A percentile compares a stretch with the other conserved stretches of the same genome.
Evolutionary conservation across 2,888 invertebrate species (phyloP).

Genomic region (Apodemia duryi): DNA sequence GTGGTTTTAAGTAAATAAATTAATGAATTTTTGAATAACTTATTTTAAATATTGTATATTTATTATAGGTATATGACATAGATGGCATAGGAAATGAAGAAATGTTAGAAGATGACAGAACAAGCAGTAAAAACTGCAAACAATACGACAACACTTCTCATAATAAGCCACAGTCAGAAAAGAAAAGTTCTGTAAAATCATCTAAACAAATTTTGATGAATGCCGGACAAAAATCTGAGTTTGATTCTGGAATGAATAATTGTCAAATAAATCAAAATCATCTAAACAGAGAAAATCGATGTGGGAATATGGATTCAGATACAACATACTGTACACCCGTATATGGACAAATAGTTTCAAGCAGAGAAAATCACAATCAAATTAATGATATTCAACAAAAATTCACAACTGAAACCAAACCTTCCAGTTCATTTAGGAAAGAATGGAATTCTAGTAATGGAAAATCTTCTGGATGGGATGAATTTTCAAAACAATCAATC

Average conservation of each 20-base stretch:
- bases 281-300: conserved; percentile 47
- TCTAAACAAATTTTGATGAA: conserved; percentile 72
- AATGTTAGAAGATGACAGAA: conserved; percentile 56
- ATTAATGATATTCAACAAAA: conserved; percentile 73
- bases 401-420: conserved; percentile 58
- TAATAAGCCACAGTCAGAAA: conserved; percentile 41
- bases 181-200: conserved; percentile 60
- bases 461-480: conserved; percentile 63
- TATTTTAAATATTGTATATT: background rate
- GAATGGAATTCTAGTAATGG: conserved; percentile 57
- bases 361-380: conserved; percentile 70
- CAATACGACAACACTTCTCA: conserved; percentile 46
- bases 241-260: conserved; percentile 74
- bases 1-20: no score
- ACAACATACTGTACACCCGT: conserved; percentile 71
- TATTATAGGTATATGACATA: conserved; percentile 69
- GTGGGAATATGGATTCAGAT: conserved; percentile 48
- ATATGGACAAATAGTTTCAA: conserved; percentile 72
- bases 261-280: conserved; percentile 59
- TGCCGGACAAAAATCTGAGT: conserved; percentile 71
- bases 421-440: conserved; percentile 66
- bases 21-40: background rate
- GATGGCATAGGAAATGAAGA: conserved; percentile 68
- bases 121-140: conserved; percentile 39
- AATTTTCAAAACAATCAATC: conserved; percentile 65